phyloP scores from a whole-genome alignment of 2,113 vertebrate genomes.

The Ochotona curzoniae region DNA sequence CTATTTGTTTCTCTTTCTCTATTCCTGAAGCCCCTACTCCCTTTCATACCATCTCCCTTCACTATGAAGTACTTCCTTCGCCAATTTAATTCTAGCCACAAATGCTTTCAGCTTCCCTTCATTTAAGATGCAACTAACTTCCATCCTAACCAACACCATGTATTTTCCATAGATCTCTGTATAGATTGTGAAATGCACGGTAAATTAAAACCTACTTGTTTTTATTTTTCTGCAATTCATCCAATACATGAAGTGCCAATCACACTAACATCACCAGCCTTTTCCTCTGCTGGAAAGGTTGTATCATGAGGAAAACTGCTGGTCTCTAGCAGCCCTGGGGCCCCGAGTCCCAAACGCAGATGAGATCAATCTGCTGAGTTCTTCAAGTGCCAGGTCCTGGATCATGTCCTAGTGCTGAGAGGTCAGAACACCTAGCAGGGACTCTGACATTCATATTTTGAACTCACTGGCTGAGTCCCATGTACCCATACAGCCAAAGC shows the following conservation, averaged over 20 bases:
- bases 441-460: background rate
- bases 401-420: background rate
- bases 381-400: background rate
- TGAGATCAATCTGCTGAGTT: background rate
- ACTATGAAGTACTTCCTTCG: background rate
- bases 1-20: background rate
- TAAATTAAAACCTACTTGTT: conserved; percentile 27
- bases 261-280: background rate
- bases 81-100: background rate
- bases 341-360: background rate
- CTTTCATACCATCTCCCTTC: background rate
- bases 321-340: no score
- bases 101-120: background rate
- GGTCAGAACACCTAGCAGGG: background rate
- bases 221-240: conserved; percentile 45
- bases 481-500: background rate
- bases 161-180: background rate
- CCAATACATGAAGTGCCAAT: background rate
- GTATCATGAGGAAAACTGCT: background rate
- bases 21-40: background rate
- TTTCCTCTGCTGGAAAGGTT: background rate
- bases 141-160: background rate
- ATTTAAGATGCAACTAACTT: no score
- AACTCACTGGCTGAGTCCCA: background rate
- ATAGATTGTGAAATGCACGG: conserved; percentile 11